Conservation (phyloP, 2,113 vertebrate species). For the Tautogolabrus adspersus region DNA sequence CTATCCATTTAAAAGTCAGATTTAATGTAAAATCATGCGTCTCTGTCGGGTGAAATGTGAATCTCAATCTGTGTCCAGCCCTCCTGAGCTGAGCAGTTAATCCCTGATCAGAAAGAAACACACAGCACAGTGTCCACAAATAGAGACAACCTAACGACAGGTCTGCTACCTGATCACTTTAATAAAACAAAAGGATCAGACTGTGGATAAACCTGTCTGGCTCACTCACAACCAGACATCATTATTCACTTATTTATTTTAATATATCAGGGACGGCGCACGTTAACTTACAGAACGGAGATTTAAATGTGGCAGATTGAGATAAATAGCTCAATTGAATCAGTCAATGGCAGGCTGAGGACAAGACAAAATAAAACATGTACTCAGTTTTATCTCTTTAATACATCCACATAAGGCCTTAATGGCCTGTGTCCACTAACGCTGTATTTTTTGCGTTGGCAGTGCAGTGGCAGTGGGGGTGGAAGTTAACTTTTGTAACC, state of each 20-base stretch:
- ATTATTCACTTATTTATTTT: too few species aligned
- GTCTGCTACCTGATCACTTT: constrained; percentile 11
- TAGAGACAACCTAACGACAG: constrained; percentile 4
- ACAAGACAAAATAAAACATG: neutral
- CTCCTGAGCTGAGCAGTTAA: constrained; percentile 51
- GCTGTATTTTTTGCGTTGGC: too few species aligned
- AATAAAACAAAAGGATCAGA: constrained; percentile 44
- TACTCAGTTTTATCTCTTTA: neutral
- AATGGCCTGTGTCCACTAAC: too few species aligned
- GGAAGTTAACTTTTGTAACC: too few species aligned
- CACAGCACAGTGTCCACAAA: constrained; percentile 5
- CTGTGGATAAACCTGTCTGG: neutral
- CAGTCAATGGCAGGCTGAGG: neutral
- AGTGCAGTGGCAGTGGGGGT: too few species aligned
- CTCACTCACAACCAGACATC: neutral
- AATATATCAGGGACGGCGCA: neutral
- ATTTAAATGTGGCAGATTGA: neutral
- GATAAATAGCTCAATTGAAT: neutral
- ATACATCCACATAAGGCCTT: neutral
- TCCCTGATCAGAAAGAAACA: constrained; percentile 30
- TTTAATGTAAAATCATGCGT: neutral
- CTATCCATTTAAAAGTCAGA: neutral
- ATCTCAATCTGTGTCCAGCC: neutral
- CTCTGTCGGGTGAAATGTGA: neutral
- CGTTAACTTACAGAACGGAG: neutral